A percentile compares a stretch with the other conserved stretches of the same genome.
Conservation (phyloP, 1,140 invertebrate species). For the Magallana angulata region DNA sequence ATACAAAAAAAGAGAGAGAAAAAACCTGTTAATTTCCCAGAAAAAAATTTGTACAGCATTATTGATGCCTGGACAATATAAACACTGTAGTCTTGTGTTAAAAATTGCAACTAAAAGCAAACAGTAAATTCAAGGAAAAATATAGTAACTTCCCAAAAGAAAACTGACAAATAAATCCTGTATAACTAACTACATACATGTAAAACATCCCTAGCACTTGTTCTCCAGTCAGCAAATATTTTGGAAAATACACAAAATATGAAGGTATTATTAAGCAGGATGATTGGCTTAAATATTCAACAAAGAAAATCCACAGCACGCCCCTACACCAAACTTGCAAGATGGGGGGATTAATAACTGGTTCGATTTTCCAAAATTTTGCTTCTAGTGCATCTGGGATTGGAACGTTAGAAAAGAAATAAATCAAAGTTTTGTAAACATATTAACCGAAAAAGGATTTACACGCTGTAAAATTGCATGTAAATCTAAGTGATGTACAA, state of each 20-base stretch:
- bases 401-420: constrained; percentile 32
- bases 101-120: constrained; percentile 53
- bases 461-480: constrained; percentile 42
- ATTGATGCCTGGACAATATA: constrained; percentile 2
- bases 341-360: background rate
- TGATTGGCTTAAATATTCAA: constrained; percentile 14
- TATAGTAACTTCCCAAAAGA: background rate
- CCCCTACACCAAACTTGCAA: background rate
- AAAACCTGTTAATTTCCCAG: background rate
- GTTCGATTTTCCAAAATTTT: background rate
- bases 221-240: background rate
- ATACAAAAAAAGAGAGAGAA: background rate
- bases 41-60: background rate
- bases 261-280: constrained; percentile 9
- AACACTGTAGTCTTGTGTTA: constrained; percentile 29
- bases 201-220: constrained; percentile 16
- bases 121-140: constrained; percentile 22
- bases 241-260: constrained; percentile 5
- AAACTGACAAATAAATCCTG: constrained; percentile 33
- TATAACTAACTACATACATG: constrained; percentile 30
- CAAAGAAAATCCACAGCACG: constrained; percentile 16
- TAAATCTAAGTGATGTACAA: constrained; percentile 86
- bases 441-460: background rate
- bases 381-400: background rate
- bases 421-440: constrained; percentile 22